Conservation (phyloP, 2,888 invertebrate species). For the Tenthredo amoena region DNA sequence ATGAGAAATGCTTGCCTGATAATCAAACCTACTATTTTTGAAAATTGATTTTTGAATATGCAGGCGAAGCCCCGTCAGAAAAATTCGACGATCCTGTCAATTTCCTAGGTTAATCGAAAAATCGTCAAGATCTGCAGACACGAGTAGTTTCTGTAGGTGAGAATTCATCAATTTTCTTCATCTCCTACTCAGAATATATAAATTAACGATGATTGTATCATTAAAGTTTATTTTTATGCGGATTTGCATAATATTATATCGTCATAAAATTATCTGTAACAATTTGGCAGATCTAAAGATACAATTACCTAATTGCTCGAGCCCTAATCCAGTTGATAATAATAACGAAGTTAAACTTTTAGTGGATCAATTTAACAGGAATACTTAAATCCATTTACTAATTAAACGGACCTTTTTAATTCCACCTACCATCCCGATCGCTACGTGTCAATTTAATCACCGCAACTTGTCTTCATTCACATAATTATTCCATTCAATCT, state of each 20-base stretch:
- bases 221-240: not conserved
- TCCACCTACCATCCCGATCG: conserved; percentile 1
- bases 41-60: not conserved
- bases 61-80: conserved; percentile 31
- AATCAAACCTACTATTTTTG: not conserved
- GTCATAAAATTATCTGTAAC: not conserved
- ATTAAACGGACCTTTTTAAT: conserved; percentile 26
- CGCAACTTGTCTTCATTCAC: conserved; percentile 24
- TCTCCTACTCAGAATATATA: not conserved
- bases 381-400: conserved; percentile 36
- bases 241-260: not conserved
- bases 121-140: not conserved
- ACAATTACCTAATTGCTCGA: conserved; percentile 15
- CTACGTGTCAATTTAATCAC: conserved; percentile 33
- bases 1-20: not conserved
- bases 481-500: conserved; percentile 30
- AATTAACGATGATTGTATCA: not conserved
- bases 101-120: conserved; percentile 10
- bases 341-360: conserved; percentile 15
- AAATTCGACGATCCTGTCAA: not conserved
- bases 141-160: not conserved
- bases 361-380: conserved; percentile 12
- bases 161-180: not conserved
- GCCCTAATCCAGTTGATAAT: conserved; percentile 19
- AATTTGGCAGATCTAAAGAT: not conserved